phyloP scores from a whole-genome alignment of 2,888 invertebrate genomes.

The Hyposoter didymator region DNA sequence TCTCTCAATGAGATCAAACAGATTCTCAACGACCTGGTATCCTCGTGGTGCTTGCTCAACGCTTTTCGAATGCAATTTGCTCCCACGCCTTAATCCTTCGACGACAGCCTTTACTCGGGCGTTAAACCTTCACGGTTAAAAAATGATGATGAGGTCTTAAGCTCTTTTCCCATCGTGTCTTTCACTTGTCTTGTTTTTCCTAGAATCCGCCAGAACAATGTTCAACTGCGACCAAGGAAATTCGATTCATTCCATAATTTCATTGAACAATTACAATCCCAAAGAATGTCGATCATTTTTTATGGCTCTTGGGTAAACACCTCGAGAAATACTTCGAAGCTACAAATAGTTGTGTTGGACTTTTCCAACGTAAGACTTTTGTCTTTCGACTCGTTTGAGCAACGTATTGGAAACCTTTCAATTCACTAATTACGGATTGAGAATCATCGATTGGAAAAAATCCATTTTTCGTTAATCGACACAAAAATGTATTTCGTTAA shows the following conservation, averaged over 20 bases:
- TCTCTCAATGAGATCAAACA: constrained; percentile 24
- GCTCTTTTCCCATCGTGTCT: constrained; percentile 7
- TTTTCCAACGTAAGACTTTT: no score
- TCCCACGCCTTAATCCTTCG: constrained; percentile 41
- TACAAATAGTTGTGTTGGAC: no score
- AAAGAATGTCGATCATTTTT: no score
- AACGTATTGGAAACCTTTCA: not conserved
- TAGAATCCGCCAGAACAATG: not conserved
- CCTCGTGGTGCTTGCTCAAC: not conserved
- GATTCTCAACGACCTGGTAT: not conserved
- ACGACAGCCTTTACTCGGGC: constrained; percentile 27
- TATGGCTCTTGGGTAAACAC: no score
- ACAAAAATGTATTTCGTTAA: no score
- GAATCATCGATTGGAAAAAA: no score
- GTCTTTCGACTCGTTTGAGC: not conserved
- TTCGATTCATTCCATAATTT: no score
- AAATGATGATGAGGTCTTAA: constrained; percentile 27
- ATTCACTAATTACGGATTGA: not conserved
- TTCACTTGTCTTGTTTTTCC: not conserved
- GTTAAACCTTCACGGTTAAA: constrained; percentile 36
- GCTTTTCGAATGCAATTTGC: constrained; percentile 13
- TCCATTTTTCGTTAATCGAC: no score
- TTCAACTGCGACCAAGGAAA: not conserved
- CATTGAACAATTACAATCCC: no score
- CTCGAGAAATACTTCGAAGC: no score